phyloP scores from a whole-genome alignment of 1,140 invertebrate species.

The Mamestra configurata region DNA sequence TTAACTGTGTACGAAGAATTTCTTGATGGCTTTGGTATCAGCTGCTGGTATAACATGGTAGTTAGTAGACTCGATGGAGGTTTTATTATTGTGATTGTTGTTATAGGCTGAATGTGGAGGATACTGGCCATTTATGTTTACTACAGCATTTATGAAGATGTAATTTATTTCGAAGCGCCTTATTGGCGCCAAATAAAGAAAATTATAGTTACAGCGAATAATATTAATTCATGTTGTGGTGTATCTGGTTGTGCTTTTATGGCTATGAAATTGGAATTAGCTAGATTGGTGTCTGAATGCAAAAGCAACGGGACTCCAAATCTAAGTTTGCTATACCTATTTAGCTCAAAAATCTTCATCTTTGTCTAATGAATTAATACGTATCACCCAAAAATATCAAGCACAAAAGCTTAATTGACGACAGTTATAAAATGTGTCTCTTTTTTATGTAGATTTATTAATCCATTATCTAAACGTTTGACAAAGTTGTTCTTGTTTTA shows the following conservation, averaged over 20 bases:
- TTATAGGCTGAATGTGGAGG: background rate
- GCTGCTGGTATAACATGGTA: background rate
- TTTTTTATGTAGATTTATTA: slow-evolving; percentile 5
- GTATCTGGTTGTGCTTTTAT: background rate
- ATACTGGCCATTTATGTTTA: background rate
- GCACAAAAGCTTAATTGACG: background rate
- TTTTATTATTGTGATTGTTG: background rate
- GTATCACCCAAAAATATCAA: background rate
- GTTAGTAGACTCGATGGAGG: background rate
- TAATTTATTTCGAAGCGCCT: background rate
- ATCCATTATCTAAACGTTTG: background rate
- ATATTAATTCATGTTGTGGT: no score
- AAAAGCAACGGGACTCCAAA: background rate
- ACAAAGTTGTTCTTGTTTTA: slow-evolving; percentile 2
- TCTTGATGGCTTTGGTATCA: slow-evolving; percentile 35
- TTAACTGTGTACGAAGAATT: slow-evolving; percentile 37
- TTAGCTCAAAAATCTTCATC: background rate
- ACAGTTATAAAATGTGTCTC: background rate
- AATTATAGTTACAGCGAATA: background rate
- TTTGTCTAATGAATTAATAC: background rate
- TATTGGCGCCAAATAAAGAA: background rate
- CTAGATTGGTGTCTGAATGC: background rate
- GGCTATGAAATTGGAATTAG: background rate
- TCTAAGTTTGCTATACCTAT: background rate
- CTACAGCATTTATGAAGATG: background rate